Percentiles rank a stretch among this genome's conserved stretches.
phyloP scores from a whole-genome alignment of 2,113 vertebrate species.

The Solenodon paradoxus region DNA sequence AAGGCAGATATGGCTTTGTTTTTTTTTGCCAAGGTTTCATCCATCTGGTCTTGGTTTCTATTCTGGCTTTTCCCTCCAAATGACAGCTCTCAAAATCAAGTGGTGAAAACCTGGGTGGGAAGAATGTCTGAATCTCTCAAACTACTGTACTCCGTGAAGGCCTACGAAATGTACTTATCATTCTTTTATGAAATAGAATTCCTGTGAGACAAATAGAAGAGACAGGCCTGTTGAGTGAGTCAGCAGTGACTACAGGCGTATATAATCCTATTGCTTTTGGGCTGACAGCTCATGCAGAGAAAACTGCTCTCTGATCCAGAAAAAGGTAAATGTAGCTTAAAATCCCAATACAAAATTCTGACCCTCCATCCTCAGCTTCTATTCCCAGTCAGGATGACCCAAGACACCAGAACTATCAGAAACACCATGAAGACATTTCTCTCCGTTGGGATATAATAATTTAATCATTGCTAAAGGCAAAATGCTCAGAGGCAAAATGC shows the following conservation, averaged over 20 bases:
- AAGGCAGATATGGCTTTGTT: slow-evolving; percentile 31
- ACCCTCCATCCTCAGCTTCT: background rate
- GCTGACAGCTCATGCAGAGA: slow-evolving; percentile 55
- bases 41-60: slow-evolving; percentile 67
- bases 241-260: slow-evolving; percentile 54
- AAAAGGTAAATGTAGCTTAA: slow-evolving; percentile 55
- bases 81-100: background rate
- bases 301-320: slow-evolving; percentile 48
- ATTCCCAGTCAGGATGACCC: background rate
- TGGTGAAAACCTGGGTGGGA: background rate
- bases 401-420: slow-evolving; percentile 26
- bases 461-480: background rate
- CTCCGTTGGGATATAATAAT: slow-evolving; percentile 18
- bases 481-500: background rate
- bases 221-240: slow-evolving; percentile 72
- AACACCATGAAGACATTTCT: slow-evolving; percentile 20
- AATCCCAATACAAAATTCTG: slow-evolving; percentile 55
- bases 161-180: slow-evolving; percentile 55
- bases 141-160: slow-evolving; percentile 5
- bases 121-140: background rate
- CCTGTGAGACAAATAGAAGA: slow-evolving; percentile 68
- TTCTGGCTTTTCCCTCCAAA: slow-evolving; percentile 22
- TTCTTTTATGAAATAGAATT: slow-evolving; percentile 58
- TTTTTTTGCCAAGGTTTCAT: slow-evolving; percentile 58
- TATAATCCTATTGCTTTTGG: slow-evolving; percentile 68